A percentile compares a stretch with the other conserved stretches of the same genome.
Conservation (phyloP, 2,113 vertebrate genomes). For the Heteronetta atricapilla region DNA sequence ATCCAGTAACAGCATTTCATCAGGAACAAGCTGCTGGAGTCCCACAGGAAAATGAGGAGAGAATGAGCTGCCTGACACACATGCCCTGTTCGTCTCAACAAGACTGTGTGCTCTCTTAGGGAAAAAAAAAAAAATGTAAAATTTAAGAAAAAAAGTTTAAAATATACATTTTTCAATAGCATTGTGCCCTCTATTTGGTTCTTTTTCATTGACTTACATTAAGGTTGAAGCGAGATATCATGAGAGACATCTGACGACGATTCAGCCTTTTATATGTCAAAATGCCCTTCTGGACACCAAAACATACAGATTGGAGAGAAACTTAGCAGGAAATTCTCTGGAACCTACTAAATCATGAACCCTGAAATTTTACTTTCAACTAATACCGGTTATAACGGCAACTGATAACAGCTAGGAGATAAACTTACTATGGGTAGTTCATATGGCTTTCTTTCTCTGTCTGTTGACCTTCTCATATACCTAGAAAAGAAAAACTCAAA, state of each 20-base stretch:
- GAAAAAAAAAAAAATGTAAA: background rate
- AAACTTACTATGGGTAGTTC: background rate
- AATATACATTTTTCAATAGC: background rate
- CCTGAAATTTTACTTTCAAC: background rate
- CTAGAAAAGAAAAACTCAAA: too few relatives aligned
- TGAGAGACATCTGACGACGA: background rate
- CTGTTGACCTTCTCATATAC: background rate
- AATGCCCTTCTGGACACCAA: background rate
- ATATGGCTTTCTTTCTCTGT: fast-evolving
- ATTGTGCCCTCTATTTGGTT: background rate
- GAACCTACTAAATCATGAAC: fast-evolving
- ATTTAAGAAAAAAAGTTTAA: background rate
- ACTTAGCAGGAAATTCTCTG: background rate
- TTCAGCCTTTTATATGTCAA: background rate
- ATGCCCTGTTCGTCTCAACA: fast-evolving
- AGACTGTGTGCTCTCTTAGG: background rate
- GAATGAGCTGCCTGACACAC: fast-evolving
- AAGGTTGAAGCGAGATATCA: background rate
- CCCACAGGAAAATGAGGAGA: background rate
- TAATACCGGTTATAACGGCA: background rate
- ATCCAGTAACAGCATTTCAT: background rate
- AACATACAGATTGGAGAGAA: background rate
- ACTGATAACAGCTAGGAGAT: fast-evolving
- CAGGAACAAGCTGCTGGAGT: background rate
- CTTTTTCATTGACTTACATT: background rate